phyloP scores from a whole-genome alignment of 2,113 vertebrate genomes.

The Corapipo altera region DNA sequence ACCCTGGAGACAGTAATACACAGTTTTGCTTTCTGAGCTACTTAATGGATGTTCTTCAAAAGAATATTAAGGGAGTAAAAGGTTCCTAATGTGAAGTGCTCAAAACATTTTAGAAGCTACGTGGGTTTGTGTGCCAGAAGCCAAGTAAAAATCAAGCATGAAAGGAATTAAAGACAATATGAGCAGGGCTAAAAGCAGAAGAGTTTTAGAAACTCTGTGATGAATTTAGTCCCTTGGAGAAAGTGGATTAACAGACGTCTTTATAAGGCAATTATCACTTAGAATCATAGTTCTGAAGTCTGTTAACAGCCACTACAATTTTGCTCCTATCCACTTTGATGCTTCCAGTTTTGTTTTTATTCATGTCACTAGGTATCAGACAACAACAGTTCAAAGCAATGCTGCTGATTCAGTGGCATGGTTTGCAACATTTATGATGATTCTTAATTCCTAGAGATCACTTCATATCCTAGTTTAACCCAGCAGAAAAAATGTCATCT shows the following conservation, averaged over 20 bases:
- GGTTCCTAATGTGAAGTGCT: background rate
- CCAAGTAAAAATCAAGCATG: background rate
- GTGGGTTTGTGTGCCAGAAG: background rate
- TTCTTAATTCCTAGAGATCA: background rate
- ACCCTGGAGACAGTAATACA: background rate
- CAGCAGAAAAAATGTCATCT: background rate
- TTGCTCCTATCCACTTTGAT: background rate
- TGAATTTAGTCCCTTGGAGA: background rate
- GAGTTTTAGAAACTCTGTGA: background rate
- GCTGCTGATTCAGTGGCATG: background rate
- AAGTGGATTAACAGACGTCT: background rate
- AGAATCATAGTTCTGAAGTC: background rate
- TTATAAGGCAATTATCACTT: background rate
- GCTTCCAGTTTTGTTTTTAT: background rate
- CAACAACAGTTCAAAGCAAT: background rate
- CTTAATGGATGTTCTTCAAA: background rate
- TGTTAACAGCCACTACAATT: background rate
- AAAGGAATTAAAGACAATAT: background rate
- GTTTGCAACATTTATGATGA: background rate
- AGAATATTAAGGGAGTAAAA: background rate
- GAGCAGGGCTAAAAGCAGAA: background rate
- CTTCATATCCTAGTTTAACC: background rate
- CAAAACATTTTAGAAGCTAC: background rate
- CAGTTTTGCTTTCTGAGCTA: background rate
- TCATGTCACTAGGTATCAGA: background rate